phyloP scores from a whole-genome alignment of 2,888 invertebrate genomes.

The Romanomermis culicivorax region DNA sequence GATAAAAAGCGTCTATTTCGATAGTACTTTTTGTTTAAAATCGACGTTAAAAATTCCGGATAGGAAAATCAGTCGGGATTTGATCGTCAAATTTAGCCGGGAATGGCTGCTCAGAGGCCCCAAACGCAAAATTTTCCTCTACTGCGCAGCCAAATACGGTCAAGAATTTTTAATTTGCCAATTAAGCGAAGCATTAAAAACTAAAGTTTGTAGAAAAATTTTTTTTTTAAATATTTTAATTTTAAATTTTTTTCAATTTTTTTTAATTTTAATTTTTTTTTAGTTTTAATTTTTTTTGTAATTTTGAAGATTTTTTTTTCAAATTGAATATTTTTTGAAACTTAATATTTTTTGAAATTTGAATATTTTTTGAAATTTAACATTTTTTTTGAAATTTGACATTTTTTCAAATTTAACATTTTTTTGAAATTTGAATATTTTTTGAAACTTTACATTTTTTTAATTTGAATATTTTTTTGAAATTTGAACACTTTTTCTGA shows the following conservation, averaged over 20 bases:
- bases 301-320: too few species aligned
- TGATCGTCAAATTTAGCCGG: slow-evolving; percentile 36
- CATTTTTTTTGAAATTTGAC: too few species aligned
- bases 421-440: too few species aligned
- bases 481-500: too few species aligned
- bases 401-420: too few species aligned
- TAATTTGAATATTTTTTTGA: too few species aligned
- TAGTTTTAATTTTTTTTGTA: too few species aligned
- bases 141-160: slow-evolving; percentile 31
- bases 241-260: background rate
- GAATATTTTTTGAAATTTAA: too few species aligned
- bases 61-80: slow-evolving; percentile 40
- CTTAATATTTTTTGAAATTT: too few species aligned
- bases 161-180: slow-evolving; percentile 33
- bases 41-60: slow-evolving; percentile 42
- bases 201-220: slow-evolving; percentile 38
- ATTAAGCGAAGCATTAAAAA: slow-evolving; percentile 32
- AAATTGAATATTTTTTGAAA: too few species aligned
- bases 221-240: too few species aligned
- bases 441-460: too few species aligned
- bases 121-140: slow-evolving; percentile 38
- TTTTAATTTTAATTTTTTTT: slow-evolving; percentile 7
- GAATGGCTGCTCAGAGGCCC: slow-evolving; percentile 40
- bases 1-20: slow-evolving; percentile 49
- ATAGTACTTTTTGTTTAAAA: slow-evolving; percentile 51